phyloP scores from a whole-genome alignment of 2,888 invertebrate species.

The Slavum lentiscoides region DNA sequence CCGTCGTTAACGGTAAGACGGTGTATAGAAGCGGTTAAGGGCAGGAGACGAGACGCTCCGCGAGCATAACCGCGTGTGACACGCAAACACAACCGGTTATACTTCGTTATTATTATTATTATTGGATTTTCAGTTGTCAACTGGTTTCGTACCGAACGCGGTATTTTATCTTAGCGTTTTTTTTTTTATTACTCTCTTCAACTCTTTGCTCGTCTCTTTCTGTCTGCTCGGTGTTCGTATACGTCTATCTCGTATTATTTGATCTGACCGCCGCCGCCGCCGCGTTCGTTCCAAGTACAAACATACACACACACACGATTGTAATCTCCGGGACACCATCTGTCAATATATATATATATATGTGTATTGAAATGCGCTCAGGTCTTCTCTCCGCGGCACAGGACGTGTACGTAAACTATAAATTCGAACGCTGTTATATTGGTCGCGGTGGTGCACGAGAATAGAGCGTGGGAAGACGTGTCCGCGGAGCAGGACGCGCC shows the following conservation, averaged over 20 bases:
- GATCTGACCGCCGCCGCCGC: slow-evolving; percentile 6
- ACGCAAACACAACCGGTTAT: slow-evolving; percentile 34
- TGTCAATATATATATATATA: not conserved
- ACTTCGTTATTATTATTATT: slow-evolving; percentile 3
- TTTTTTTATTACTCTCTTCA: slow-evolving; percentile 12
- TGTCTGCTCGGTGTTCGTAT: not conserved
- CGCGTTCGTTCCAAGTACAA: not conserved
- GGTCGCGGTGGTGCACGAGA: too few species aligned
- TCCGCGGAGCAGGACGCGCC: too few species aligned
- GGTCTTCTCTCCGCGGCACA: too few species aligned
- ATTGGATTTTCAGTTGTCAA: slow-evolving; percentile 39
- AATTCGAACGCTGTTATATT: too few species aligned
- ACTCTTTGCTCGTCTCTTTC: too few species aligned
- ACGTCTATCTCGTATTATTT: not conserved
- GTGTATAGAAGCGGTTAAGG: slow-evolving; percentile 19
- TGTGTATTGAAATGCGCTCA: not conserved
- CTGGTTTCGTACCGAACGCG: slow-evolving; percentile 8
- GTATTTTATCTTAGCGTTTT: not conserved
- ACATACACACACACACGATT: not conserved
- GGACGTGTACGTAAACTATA: too few species aligned
- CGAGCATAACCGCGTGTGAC: slow-evolving; percentile 8
- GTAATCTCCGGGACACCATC: not conserved
- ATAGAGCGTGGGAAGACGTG: too few species aligned
- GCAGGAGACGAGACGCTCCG: slow-evolving; percentile 20
- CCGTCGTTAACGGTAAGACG: slow-evolving; percentile 31